A percentile compares a stretch with the other conserved stretches of the same genome.
Evolutionary conservation across 2,113 vertebrate species (phyloP).

Genomic region (Verasper variegatus): DNA sequence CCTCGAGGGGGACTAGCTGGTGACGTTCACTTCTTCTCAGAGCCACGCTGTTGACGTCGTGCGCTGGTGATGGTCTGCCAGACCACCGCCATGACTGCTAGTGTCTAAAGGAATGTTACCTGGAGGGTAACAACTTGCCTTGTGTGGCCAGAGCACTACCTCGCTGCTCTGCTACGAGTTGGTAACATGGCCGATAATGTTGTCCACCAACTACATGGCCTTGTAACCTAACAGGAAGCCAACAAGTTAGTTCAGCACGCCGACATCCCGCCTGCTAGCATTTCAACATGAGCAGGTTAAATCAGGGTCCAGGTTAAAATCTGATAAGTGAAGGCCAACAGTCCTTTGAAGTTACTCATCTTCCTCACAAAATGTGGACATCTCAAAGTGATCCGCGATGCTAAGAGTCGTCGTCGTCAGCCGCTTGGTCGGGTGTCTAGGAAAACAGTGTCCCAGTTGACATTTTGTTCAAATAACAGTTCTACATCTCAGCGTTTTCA

Average conservation of each 20-base stretch:
- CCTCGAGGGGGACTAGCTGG: background rate
- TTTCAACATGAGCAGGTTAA: background rate
- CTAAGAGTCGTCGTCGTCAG: background rate
- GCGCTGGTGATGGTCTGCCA: background rate
- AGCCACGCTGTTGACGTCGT: conserved; percentile 32
- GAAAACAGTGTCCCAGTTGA: background rate
- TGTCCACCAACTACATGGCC: background rate
- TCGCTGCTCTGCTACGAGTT: background rate
- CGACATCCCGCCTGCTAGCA: background rate
- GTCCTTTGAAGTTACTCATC: background rate
- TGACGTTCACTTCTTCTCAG: background rate
- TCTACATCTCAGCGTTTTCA: background rate
- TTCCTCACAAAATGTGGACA: background rate
- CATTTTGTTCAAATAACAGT: background rate
- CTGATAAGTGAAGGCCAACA: background rate
- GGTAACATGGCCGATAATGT: conserved; percentile 17
- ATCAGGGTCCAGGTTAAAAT: background rate
- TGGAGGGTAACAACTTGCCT: background rate
- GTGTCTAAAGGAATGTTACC: background rate
- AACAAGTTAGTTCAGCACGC: background rate
- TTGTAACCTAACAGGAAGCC: conserved; percentile 6
- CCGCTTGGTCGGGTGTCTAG: background rate
- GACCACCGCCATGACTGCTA: background rate
- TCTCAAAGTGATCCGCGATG: background rate
- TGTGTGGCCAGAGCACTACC: conserved; percentile 5